Conservation (phyloP, 1,140 invertebrate species). For the Spodoptera litura region DNA sequence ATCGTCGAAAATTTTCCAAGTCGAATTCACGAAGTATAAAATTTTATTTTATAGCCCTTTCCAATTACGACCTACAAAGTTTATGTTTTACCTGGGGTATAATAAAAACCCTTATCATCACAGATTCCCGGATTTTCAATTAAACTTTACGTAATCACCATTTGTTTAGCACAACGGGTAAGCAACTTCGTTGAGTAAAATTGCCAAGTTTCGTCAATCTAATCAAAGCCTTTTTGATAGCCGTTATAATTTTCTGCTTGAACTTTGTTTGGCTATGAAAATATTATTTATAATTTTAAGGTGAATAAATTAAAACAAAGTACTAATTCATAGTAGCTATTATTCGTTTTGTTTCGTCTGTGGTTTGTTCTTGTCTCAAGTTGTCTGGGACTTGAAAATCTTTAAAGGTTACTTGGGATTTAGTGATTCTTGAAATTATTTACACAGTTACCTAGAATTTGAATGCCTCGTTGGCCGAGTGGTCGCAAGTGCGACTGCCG, state of each 20-base stretch:
- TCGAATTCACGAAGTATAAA: slow-evolving; percentile 30
- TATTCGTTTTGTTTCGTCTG: not conserved
- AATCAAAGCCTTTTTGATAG: slow-evolving; percentile 55
- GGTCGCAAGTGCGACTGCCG: no score
- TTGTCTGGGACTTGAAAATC: no score
- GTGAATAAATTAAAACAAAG: not conserved
- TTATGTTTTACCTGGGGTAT: slow-evolving; percentile 57
- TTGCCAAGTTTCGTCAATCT: slow-evolving; percentile 56
- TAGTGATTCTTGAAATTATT: no score
- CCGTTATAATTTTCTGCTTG: slow-evolving; percentile 38
- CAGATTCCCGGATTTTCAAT: slow-evolving; percentile 62
- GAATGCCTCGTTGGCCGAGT: no score
- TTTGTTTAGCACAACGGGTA: slow-evolving; percentile 56
- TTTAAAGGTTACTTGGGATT: no score
- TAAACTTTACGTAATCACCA: slow-evolving; percentile 64
- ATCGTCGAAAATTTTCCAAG: slow-evolving; percentile 31
- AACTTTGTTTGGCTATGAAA: slow-evolving; percentile 30
- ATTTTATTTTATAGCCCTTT: slow-evolving; percentile 52
- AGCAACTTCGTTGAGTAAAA: slow-evolving; percentile 42
- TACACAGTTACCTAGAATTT: not conserved
- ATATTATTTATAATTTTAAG: slow-evolving; percentile 21
- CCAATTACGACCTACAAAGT: slow-evolving; percentile 51
- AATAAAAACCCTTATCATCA: slow-evolving; percentile 60
- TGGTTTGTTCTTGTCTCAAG: not conserved
- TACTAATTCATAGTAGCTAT: not conserved